Conservation (phyloP, 2,797 vertebrate species). For the Kryptolebias ocellatus region DNA sequence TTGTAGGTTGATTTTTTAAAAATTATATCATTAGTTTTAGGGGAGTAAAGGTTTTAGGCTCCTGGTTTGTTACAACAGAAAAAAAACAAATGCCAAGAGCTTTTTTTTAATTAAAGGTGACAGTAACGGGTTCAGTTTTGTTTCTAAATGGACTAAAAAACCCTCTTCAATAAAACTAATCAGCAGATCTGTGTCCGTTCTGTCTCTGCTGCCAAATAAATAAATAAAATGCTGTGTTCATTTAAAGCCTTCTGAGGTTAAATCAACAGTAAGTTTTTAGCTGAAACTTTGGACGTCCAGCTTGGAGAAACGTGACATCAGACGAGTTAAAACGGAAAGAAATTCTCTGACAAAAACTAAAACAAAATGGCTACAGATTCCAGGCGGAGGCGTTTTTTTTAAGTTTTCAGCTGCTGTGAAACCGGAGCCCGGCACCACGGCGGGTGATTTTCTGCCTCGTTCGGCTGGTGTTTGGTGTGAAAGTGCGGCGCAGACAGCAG, state of each 20-base stretch:
- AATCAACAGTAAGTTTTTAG: background rate
- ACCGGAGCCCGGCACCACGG: constrained; percentile 41
- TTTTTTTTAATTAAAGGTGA: no score
- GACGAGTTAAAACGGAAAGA: background rate
- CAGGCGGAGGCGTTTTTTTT: constrained; percentile 23
- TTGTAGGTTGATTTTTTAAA: no score
- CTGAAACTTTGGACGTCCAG: background rate
- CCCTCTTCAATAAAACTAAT: no score
- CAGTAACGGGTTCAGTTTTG: no score
- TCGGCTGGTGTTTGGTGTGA: constrained; percentile 61
- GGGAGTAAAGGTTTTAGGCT: no score
- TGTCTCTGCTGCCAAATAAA: no score
- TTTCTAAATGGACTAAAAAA: no score
- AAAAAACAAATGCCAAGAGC: no score
- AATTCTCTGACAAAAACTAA: background rate
- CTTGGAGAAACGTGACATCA: background rate
- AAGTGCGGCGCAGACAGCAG: constrained; percentile 58
- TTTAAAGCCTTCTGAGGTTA: background rate
- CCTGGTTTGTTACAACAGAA: no score
- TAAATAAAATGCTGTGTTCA: no score
- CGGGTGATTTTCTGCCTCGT: constrained; percentile 51
- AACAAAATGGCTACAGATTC: background rate
- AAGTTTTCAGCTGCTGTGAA: constrained; percentile 40
- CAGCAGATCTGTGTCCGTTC: no score
- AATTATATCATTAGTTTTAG: no score